Evolutionary conservation across 2,888 invertebrate species (phyloP), one percentile per base, ranked within the genome.

Genomic region (Brachyptera putata): DNA sequence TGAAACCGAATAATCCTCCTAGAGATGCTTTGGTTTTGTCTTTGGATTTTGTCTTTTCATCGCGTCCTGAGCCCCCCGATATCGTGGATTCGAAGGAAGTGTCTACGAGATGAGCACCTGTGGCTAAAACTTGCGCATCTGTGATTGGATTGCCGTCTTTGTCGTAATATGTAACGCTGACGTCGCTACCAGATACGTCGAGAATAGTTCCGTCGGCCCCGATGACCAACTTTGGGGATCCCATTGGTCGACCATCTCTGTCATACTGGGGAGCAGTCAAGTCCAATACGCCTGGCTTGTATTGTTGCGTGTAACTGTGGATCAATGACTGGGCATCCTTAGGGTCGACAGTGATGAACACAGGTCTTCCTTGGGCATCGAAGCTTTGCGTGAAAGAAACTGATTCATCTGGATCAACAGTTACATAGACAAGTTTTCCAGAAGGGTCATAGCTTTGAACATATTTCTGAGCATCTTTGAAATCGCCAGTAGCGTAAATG

Each of bases 121-220:
- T 21, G 13, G 53, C 53, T 13, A 30, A 30, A 4, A 37, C 36
- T n/a, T 21, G 58, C 18, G 59, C 62, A 5, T 55, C 60, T 7
- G 56, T 16, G 16, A 62, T 14, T 1, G 72, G 70, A 58, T 71
- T 73, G 11, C 74, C 73, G 36, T 69, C 71, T 25, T 68, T 68
- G 39, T 69, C 70, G 61, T 70, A 72, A n/a, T 73, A 71, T 2
- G 71, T 57, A 37, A 74, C 73, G 62, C 71, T 71, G n/a, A n/a
- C n/a, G n/a, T n/a, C n/a, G 61, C 69, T 70, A 2, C 70, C 71
- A 25, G 36, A 2, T 14, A 18, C 53, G 22, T 34, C 53, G 7
- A 16, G n/a, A 11, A 30, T 30, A 5, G 5, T 30, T 3, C 43
- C 43, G 14, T 16, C 16, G 18, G 43, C 43, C n/a, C 18, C 43